Evolutionary conservation across 2,113 vertebrate species (phyloP), one percentile per base, ranked within the genome.

Genomic region (Notothenia coriiceps): DNA sequence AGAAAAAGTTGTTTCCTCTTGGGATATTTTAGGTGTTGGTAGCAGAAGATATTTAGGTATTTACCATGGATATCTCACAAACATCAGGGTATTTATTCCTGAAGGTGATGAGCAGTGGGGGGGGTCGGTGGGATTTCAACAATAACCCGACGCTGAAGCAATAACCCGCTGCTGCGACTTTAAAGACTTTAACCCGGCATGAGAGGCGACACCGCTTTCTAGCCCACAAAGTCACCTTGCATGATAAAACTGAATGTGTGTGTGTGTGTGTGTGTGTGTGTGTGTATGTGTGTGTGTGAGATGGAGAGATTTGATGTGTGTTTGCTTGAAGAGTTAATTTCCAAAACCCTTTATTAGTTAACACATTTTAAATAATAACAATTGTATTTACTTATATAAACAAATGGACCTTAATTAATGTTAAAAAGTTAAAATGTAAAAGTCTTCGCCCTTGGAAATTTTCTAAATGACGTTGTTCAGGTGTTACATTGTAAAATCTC

Each of bases 191-290:
- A 90, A 92, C 82, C 77, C 68, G 82, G 88, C 88, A 91, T 92
- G 89, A 82, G 74, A 83, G 67, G 63, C 59, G 55, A 76, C 87
- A 80, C 77, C 60, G 84, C 86, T 86, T 80, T 74, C 57, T 76
- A 43, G 74, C 71, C 60, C 88, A 86, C 79, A 65, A 67, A 80
- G 66, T 83, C 92, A 90, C 91, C 54, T 62, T 72, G 92, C 90
- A 89, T 91, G 90, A 54, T 66, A 10, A 62, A 50, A 64, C 72
- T 76, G 57, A 63, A 63, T 3, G 18, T 6, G 80, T 54, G 49
- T 62, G 65, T 64, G 63, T 66, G 61, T 67, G 66, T 6, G 54
- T 75, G 80, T 40, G 62, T 77, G 77, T 33, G 29, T 25, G 25
- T 25, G 25, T 25, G 25, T 22, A 4, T 35, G 33, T 54, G 56